phyloP scores from a whole-genome alignment of 2,888 invertebrate genomes.

The Eupithecia subfuscata region DNA sequence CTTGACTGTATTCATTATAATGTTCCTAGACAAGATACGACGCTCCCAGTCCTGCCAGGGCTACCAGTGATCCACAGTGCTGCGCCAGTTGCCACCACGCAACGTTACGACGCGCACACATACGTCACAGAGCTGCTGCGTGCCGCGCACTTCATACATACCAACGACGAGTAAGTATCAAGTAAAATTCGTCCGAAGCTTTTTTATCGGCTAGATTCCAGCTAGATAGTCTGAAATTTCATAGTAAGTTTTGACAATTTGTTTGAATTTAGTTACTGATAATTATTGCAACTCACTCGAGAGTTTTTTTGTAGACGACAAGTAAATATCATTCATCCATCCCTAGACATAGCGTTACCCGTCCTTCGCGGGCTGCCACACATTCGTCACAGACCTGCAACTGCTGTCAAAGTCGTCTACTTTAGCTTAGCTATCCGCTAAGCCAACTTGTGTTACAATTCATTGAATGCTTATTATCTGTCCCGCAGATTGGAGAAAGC shows the following conservation, averaged over 20 bases:
- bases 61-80: slow-evolving; percentile 44
- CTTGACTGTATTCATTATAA: not conserved
- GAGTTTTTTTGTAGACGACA: no score
- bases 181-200: no score
- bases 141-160: slow-evolving; percentile 72
- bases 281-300: no score
- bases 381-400: no score
- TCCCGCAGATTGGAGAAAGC: slow-evolving; percentile 83
- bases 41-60: slow-evolving; percentile 66
- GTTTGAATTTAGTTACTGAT: no score
- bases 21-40: slow-evolving; percentile 45
- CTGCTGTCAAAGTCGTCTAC: not conserved
- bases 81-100: slow-evolving; percentile 26
- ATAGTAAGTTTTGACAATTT: no score
- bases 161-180: slow-evolving; percentile 70
- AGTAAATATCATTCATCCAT: no score
- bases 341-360: no score
- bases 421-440: not conserved
- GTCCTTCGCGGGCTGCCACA: no score
- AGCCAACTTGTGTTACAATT: not conserved
- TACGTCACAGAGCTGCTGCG: slow-evolving; percentile 72
- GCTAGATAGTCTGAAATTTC: no score
- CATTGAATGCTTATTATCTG: not conserved
- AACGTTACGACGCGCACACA: slow-evolving; percentile 67
- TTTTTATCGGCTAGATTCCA: no score